Evolutionary conservation across 2,113 vertebrate species (phyloP).

Genomic region (Chloropsis cyanopogon): DNA sequence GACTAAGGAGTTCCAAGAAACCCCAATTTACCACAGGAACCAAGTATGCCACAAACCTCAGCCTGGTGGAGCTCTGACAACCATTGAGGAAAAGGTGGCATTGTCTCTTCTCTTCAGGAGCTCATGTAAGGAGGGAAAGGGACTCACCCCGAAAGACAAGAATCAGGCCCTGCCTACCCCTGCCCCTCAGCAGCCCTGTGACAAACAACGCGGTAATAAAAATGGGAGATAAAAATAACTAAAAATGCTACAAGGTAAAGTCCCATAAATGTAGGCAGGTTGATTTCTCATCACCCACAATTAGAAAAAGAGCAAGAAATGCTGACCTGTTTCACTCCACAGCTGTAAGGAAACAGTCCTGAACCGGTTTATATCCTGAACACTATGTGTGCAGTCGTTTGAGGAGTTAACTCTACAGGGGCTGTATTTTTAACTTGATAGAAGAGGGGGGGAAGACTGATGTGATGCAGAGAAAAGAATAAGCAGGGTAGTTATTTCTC

Average conservation of each 20-base stretch:
- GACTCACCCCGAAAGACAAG: background rate
- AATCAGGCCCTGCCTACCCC: background rate
- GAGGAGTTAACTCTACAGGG: background rate
- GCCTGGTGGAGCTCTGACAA: background rate
- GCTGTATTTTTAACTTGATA: background rate
- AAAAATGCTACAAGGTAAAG: background rate
- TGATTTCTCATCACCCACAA: background rate
- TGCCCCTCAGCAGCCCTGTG: background rate
- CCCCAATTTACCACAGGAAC: background rate
- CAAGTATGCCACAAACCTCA: background rate
- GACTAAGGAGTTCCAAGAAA: background rate
- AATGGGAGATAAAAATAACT: background rate
- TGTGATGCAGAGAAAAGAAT: background rate
- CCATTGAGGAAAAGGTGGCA: background rate
- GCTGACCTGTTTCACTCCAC: background rate
- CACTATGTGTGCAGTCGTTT: rapidly evolving
- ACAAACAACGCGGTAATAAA: background rate
- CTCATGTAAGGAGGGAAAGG: background rate
- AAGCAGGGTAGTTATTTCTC: background rate
- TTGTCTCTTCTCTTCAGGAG: background rate
- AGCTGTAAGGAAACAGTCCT: background rate
- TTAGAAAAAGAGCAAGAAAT: background rate
- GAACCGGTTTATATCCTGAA: background rate
- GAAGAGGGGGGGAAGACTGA: no score
- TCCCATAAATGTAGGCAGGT: background rate